Base-by-base conservation (phyloP, 2,888 invertebrate species). In the Physocephala rufipes region DNA sequence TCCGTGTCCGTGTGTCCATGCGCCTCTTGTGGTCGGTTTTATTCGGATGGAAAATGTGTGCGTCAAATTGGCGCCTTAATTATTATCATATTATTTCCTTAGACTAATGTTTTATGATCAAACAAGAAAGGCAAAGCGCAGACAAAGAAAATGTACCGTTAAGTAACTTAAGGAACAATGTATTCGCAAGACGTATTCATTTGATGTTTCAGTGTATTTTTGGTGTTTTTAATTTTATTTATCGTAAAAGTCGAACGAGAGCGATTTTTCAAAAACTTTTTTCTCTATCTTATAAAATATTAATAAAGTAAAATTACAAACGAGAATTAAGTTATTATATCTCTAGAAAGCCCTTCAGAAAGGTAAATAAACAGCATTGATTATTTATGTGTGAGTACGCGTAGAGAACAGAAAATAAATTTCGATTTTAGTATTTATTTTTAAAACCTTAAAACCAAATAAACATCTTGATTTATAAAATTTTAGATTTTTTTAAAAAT, bases 21-120 rank as follows among this genome's bases (percentile, higher is more conserved):
- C 36, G 36, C 36, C 36, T 62, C n/a, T 55, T 63, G 70, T 13
- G 64, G 64, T 70, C 58, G 53, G 30, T 43, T 58, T 43, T 70
- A 55, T 70, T 53, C 63, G 63, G 63, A 63, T 63, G 55, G 69
- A 62, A 74, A 73, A 74, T 74, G 74, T n/a, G n/a, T 76, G 75
- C 77, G 77, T 74, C 77, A 75, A 76, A 76, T 76, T 75, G 77
- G 77, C 77, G 76, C 76, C 77, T 74, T 72, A 75, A 75, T 73
- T 76, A 74, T 74, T 75, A 73, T 73, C 36, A 9, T 36, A 36
- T 9, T 36, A 36, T 36, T 36, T 74, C 64, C 71, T 74, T 4
- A 36, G 70, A 75, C 73, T 58, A 26, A 24, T 73, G 66, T 75
- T 67, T 71, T 15, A 26, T 26, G 43, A 71, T 28, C 24, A 59